Conservation (phyloP, 1,140 invertebrate species). For the Drosophila sucinea region DNA sequence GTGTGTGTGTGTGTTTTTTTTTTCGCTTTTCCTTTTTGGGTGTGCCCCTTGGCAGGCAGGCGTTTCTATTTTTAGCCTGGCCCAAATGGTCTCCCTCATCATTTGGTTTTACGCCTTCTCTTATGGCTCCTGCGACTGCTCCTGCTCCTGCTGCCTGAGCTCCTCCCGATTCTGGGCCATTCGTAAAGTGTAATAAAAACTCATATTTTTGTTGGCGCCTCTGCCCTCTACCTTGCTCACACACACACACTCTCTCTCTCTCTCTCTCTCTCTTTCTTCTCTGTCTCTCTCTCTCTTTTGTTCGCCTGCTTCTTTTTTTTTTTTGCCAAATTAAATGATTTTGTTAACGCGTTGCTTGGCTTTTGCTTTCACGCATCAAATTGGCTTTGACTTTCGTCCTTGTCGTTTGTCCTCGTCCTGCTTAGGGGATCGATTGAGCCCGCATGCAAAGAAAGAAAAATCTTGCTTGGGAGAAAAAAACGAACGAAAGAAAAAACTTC, state of each 20-base stretch:
- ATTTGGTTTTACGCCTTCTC: slow-evolving; percentile 50
- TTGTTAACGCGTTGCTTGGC: slow-evolving; percentile 70
- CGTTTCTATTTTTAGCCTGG: slow-evolving; percentile 74
- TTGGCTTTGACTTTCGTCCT: slow-evolving; percentile 30
- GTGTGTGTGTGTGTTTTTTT: slow-evolving; percentile 23
- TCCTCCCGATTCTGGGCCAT: not conserved
- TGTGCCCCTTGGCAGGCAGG: slow-evolving; percentile 71
- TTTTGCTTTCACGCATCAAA: slow-evolving; percentile 59
- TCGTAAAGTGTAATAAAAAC: slow-evolving; percentile 71
- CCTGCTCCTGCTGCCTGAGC: slow-evolving; percentile 15
- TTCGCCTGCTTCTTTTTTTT: slow-evolving; percentile 2
- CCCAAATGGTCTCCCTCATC: slow-evolving; percentile 11
- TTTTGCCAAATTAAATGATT: slow-evolving; percentile 75
- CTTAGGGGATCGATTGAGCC: slow-evolving; percentile 54
- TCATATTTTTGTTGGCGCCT: slow-evolving; percentile 70
- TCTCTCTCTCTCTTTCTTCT: not conserved
- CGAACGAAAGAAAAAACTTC: slow-evolving; percentile 50
- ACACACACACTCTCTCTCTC: slow-evolving; percentile 4
- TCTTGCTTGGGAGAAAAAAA: slow-evolving; percentile 11
- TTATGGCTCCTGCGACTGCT: slow-evolving; percentile 25
- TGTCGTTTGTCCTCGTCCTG: slow-evolving; percentile 22
- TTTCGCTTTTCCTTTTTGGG: slow-evolving; percentile 61
- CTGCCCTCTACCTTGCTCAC: slow-evolving; percentile 1
- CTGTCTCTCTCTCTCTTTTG: slow-evolving; percentile 10
- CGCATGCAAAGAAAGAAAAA: slow-evolving; percentile 38